Base-by-base conservation (phyloP, 2,113 vertebrate genomes). In the Sclerurus mexicanus region DNA sequence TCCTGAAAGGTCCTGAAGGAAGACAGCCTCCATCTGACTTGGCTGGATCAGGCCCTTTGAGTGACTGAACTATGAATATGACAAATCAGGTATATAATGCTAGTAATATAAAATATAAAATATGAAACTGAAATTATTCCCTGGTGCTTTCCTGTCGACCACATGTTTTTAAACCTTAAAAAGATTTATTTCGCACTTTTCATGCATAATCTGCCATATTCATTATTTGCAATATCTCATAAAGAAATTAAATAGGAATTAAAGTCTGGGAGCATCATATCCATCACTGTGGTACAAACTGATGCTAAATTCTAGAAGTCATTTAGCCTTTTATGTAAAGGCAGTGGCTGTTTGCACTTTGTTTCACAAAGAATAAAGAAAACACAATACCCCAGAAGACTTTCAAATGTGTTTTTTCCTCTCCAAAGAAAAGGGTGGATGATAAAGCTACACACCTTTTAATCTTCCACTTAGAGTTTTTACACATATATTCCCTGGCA, bases 231-330 rank as follows among this genome's bases (percentile, higher is more conserved):
- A 96, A 94, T 94, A 97, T 93, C 90, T 93, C 94, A 96, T 67
- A 84, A 97, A 98, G 95, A 95, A 89, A 97, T 96, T 97, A 98
- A 97, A 97, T 78, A 98, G 92, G 93, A 98, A 94, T 95, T 93
- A 97, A 97, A 97, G 87, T 96, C 95, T 92, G 49, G 77, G 30
- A 92, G 80, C 72, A 30, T 92, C 94, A 93, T 95, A 96, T 95
- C 95, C 84, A 97, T 97, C 95, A 97, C 72, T 56, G 56, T 77
- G 24, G 85, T 86, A 91, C 87, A 96, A 97, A 96, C 67, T 55
- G 90, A 93, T 93, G 69, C 37, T 3, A 58, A 91, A 95, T 75
- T 95, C 68, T 49, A 87, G 30, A 90, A 94, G 77, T 85, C 73
- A 63, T 81, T 91, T 94, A 67, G 83, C 52, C 72, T 92, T 87